Conservation (phyloP, 2,797 vertebrate species). For the Dendrocincla fuliginosa region DNA sequence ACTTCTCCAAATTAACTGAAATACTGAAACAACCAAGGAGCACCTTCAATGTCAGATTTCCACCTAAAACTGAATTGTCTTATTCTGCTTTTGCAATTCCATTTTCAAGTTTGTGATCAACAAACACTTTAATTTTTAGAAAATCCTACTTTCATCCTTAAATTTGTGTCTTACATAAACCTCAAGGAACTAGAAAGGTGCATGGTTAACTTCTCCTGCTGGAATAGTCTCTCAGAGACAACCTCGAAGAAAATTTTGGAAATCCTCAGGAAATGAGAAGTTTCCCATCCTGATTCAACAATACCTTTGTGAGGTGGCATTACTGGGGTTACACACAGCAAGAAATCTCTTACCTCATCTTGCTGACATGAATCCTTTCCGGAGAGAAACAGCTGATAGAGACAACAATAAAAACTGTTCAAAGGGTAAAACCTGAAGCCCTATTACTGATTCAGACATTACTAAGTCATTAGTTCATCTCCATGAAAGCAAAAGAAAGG, state of each 20-base stretch:
- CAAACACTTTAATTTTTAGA: background rate
- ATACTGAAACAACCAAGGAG: background rate
- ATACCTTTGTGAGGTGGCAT: background rate
- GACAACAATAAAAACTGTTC: background rate
- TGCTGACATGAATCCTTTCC: background rate
- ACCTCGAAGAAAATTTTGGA: background rate
- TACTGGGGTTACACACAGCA: background rate
- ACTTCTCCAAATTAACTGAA: background rate
- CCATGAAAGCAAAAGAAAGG: background rate
- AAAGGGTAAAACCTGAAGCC: background rate
- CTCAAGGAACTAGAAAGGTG: background rate
- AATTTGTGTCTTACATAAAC: background rate
- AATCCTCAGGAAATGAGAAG: background rate
- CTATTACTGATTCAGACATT: background rate
- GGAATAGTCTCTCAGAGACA: background rate
- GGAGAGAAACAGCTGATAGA: background rate
- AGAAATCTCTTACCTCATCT: background rate
- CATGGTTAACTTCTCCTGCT: background rate
- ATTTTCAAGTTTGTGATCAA: background rate
- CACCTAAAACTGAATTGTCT: background rate
- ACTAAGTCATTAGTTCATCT: background rate
- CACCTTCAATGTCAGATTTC: background rate
- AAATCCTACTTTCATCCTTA: background rate
- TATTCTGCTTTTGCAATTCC: background rate
- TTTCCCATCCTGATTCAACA: background rate